Evolutionary conservation across 1,140 invertebrate species (phyloP).

Genomic region (Tetragnatha versicolor): DNA sequence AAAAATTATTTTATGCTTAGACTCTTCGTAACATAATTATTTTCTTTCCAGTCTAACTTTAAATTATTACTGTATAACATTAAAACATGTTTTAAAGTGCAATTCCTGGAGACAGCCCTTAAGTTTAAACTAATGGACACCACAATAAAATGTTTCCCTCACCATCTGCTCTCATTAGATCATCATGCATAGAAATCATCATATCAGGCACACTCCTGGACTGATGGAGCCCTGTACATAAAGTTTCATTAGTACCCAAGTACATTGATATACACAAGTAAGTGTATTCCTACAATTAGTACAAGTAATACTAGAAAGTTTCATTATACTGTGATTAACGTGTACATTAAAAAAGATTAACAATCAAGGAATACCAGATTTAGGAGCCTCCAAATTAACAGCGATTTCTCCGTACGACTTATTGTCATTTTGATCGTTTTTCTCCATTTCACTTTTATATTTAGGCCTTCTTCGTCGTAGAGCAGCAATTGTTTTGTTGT

Average conservation of each 20-base stretch:
- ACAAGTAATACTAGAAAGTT: background rate
- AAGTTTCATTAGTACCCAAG: too few relatives aligned
- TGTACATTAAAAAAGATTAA: background rate
- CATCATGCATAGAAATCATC: conserved; percentile 52
- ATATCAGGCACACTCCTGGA: conserved; percentile 51
- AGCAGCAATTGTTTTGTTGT: conserved; percentile 42
- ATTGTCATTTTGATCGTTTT: conserved; percentile 31
- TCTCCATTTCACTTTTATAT: conserved; percentile 27
- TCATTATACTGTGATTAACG: background rate
- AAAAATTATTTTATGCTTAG: too few relatives aligned
- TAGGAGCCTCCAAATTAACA: conserved; percentile 36
- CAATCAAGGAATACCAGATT: background rate
- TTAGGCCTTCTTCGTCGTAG: conserved; percentile 14
- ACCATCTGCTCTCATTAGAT: conserved; percentile 33
- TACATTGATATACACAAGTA: too few relatives aligned
- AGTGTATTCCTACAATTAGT: background rate
- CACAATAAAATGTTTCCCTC: background rate
- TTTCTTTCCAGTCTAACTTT: too few relatives aligned
- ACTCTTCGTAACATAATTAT: too few relatives aligned
- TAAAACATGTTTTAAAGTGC: too few relatives aligned
- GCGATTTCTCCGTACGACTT: conserved; percentile 39
- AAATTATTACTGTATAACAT: too few relatives aligned
- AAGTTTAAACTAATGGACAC: background rate
- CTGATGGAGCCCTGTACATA: conserved; percentile 21
- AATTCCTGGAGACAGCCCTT: too few relatives aligned